Conservation (phyloP, 2,888 invertebrate species). For the Automeris io region DNA sequence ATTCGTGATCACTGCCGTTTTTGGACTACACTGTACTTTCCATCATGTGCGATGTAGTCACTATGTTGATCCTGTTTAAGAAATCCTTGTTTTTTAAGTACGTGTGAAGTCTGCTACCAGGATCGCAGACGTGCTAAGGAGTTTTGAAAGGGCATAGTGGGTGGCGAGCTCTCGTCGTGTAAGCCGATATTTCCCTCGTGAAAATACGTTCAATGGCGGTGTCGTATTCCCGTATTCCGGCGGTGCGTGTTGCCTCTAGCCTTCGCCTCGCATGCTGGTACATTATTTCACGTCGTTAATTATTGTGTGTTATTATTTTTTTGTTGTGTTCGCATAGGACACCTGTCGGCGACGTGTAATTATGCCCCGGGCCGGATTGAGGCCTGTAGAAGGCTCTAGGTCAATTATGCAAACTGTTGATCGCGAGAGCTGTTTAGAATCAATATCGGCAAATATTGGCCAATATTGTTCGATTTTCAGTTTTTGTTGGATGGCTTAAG, state of each 20-base stretch:
- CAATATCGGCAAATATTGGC: too few species aligned
- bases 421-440: too few species aligned
- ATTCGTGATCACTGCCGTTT: too few species aligned
- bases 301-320: constrained; percentile 63
- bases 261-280: constrained; percentile 71
- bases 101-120: constrained; percentile 24
- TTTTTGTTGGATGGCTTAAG: too few species aligned
- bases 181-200: constrained; percentile 73
- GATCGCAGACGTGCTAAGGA: constrained; percentile 30
- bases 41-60: too few species aligned
- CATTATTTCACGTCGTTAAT: constrained; percentile 76
- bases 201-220: constrained; percentile 70
- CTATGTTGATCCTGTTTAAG: too few species aligned
- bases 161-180: constrained; percentile 57
- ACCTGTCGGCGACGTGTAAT: constrained; percentile 62
- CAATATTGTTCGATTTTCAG: too few species aligned
- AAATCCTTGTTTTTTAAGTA: too few species aligned
- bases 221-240: constrained; percentile 52
- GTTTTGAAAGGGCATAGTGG: constrained; percentile 47
- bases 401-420: too few species aligned
- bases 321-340: constrained; percentile 56
- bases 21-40: too few species aligned
- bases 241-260: constrained; percentile 47
- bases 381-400: too few species aligned
- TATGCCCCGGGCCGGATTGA: too few species aligned